phyloP scores from a whole-genome alignment of 1,140 invertebrate genomes.

The Danaus melanippus region DNA sequence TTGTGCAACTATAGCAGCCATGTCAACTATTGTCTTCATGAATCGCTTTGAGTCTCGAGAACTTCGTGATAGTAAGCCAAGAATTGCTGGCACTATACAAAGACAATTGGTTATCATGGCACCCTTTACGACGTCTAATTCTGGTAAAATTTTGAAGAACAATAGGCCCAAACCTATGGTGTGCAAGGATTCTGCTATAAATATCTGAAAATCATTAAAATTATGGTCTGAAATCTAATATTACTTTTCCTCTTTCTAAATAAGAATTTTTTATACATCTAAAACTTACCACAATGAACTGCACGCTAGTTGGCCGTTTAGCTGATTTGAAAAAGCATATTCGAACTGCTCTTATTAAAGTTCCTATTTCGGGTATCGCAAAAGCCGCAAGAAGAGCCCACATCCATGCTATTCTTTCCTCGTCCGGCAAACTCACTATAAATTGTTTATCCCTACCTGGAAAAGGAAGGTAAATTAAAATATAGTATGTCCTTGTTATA shows the following conservation, averaged over 20 bases:
- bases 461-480: slow-evolving; percentile 25
- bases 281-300: slow-evolving; percentile 75
- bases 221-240: slow-evolving; percentile 1
- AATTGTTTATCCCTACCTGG: slow-evolving; percentile 88
- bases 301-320: slow-evolving; percentile 74
- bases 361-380: slow-evolving; percentile 89
- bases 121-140: slow-evolving; percentile 92
- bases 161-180: slow-evolving; percentile 88
- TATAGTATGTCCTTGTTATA: slow-evolving; percentile 4
- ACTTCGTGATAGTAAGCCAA: slow-evolving; percentile 84
- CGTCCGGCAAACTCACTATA: slow-evolving; percentile 82
- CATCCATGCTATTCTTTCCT: slow-evolving; percentile 91
- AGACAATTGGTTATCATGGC: slow-evolving; percentile 95
- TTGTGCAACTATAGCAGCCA: slow-evolving; percentile 87
- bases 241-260: no score
- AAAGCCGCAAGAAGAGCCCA: slow-evolving; percentile 93
- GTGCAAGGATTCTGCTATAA: slow-evolving; percentile 89
- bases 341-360: slow-evolving; percentile 85
- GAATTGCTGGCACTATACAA: slow-evolving; percentile 84
- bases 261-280: not conserved
- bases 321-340: slow-evolving; percentile 94
- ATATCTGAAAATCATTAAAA: slow-evolving; percentile 68
- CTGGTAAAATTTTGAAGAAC: slow-evolving; percentile 90
- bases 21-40: slow-evolving; percentile 86
- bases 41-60: slow-evolving; percentile 85